Percentiles rank a stretch among this genome's conserved stretches.
Conservation (phyloP, 2,797 vertebrate genomes). For the Bryconaethiops microstoma region DNA sequence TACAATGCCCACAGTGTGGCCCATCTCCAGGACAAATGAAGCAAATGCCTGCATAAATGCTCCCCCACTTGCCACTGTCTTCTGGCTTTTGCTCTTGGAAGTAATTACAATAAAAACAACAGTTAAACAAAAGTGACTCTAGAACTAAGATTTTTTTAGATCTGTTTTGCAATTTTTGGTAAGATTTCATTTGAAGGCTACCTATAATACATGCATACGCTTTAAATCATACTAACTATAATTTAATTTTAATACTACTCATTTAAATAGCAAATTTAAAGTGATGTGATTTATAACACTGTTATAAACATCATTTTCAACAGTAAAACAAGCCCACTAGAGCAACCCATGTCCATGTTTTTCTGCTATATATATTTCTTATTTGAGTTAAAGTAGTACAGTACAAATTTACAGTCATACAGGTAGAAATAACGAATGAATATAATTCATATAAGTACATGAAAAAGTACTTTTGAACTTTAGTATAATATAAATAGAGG, state of each 20-base stretch:
- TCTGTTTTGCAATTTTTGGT: not conserved
- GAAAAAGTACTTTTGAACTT: too few relatives aligned
- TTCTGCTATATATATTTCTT: not conserved
- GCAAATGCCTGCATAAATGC: slow-evolving; percentile 78
- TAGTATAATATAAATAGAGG: too few relatives aligned
- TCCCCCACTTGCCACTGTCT: slow-evolving; percentile 71
- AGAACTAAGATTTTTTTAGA: too few relatives aligned
- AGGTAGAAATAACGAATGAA: too few relatives aligned
- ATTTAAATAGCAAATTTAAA: not conserved
- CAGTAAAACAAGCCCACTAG: too few relatives aligned
- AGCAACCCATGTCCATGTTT: too few relatives aligned
- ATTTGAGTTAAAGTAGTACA: not conserved
- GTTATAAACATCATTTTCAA: not conserved
- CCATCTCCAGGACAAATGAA: slow-evolving; percentile 74
- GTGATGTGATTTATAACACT: not conserved
- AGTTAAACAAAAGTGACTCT: not conserved
- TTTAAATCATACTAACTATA: too few relatives aligned
- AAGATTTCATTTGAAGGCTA: not conserved
- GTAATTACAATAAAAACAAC: not conserved
- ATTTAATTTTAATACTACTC: too few relatives aligned
- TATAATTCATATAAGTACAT: too few relatives aligned
- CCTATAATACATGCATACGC: not conserved
- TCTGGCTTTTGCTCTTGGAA: slow-evolving; percentile 17
- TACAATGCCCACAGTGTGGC: slow-evolving; percentile 65
- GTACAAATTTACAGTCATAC: too few relatives aligned